A percentile compares a stretch with the other conserved stretches of the same genome.
Conservation (phyloP, 2,797 vertebrate genomes). For the Rhabdomys pumilio region DNA sequence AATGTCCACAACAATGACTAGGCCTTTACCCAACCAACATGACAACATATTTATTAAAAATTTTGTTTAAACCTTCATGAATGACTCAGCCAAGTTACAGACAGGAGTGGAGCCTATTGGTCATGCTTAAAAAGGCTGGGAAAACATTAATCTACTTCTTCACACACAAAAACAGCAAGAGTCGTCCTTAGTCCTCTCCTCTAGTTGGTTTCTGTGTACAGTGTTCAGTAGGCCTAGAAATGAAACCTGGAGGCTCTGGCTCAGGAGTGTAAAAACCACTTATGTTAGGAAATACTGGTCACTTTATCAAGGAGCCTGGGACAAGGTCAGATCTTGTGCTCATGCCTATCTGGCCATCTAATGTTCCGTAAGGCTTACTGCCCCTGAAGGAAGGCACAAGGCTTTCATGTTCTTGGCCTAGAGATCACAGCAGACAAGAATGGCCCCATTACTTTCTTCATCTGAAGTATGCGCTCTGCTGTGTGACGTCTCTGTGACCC, state of each 20-base stretch:
- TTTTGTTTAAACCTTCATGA: constrained; percentile 70
- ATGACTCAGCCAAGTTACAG: constrained; percentile 86
- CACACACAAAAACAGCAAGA: constrained; percentile 84
- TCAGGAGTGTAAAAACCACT: constrained; percentile 61
- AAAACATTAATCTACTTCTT: constrained; percentile 84
- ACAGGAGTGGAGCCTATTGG: constrained; percentile 85
- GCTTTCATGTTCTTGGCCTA: constrained; percentile 49
- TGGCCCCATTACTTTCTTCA: background rate
- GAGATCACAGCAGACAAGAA: constrained; percentile 35
- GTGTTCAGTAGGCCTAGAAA: constrained; percentile 57
- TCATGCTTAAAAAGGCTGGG: constrained; percentile 84
- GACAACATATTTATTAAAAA: constrained; percentile 85
- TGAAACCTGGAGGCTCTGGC: constrained; percentile 36
- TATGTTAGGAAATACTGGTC: constrained; percentile 34
- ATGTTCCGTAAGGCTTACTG: constrained; percentile 17
- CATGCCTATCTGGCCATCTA: constrained; percentile 59
- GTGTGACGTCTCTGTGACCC: background rate
- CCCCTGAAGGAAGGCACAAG: constrained; percentile 25
- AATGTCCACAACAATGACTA: constrained; percentile 82
- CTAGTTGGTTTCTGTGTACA: constrained; percentile 53
- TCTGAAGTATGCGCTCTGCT: constrained; percentile 33
- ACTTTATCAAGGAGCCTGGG: background rate
- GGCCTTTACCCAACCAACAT: constrained; percentile 86
- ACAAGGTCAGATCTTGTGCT: constrained; percentile 16
- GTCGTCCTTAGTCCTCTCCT: constrained; percentile 71